A percentile compares a stretch with the other conserved stretches of the same genome.
Conservation (phyloP, 1,140 invertebrate genomes). For the Manduca sexta region DNA sequence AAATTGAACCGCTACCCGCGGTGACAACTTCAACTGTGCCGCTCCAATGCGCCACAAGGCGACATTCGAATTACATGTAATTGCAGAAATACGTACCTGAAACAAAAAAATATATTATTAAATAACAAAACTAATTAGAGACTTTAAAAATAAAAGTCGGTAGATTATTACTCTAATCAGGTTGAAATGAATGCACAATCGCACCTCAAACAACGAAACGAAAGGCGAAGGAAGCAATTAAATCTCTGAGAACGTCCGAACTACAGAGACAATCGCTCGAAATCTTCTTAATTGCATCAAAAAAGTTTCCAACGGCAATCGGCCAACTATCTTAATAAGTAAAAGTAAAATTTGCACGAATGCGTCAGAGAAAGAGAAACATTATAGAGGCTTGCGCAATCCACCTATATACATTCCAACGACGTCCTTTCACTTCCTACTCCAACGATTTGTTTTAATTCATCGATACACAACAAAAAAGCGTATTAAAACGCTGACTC, state of each 20-base stretch:
- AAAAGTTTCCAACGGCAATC: background rate
- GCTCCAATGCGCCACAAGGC: background rate
- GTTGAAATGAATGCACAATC: too few relatives aligned
- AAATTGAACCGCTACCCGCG: slow-evolving; percentile 30
- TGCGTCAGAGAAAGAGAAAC: slow-evolving; percentile 4
- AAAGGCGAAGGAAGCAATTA: too few relatives aligned
- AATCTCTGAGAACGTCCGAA: too few relatives aligned
- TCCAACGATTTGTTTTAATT: slow-evolving; percentile 15
- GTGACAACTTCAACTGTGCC: slow-evolving; percentile 7
- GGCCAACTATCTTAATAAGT: background rate
- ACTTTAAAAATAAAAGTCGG: too few relatives aligned
- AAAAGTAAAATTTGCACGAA: slow-evolving; percentile 4
- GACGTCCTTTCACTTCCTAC: slow-evolving; percentile 6
- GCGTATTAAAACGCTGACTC: background rate
- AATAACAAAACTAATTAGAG: too few relatives aligned
- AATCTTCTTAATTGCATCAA: background rate
- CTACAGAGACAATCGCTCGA: background rate
- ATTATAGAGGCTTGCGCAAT: slow-evolving; percentile 1
- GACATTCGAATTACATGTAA: slow-evolving; percentile 5
- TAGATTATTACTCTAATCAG: too few relatives aligned
- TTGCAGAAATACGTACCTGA: slow-evolving; percentile 28
- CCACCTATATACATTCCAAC: slow-evolving; percentile 1
- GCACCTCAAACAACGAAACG: too few relatives aligned
- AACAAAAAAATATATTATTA: slow-evolving; percentile 15
- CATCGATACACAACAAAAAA: background rate